Evolutionary conservation across 1,140 invertebrate genomes (phyloP).

Genomic region (Andrena cerasifolii): DNA sequence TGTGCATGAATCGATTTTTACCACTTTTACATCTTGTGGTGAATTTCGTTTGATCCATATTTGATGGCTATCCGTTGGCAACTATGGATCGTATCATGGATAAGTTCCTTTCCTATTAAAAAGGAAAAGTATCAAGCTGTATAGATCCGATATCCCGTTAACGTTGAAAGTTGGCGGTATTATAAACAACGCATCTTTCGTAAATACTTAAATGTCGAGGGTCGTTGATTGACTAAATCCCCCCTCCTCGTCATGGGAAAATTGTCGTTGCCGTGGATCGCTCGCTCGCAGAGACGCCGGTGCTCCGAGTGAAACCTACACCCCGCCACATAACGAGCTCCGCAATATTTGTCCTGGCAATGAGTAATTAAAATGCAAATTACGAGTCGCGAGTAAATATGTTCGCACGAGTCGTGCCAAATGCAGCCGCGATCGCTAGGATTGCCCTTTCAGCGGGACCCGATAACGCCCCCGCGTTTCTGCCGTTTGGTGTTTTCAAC

Average conservation of each 20-base stretch:
- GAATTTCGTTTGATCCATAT: no score
- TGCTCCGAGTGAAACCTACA: conserved; percentile 36
- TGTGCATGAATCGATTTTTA: no score
- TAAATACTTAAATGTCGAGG: not conserved
- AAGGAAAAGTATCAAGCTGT: no score
- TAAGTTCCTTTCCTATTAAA: no score
- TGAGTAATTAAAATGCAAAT: conserved; percentile 76
- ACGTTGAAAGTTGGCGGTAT: no score
- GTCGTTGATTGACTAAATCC: not conserved
- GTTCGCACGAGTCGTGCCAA: conserved; percentile 67
- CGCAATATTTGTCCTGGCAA: conserved; percentile 69
- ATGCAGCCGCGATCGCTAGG: conserved; percentile 54
- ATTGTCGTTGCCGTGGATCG: conserved; percentile 27
- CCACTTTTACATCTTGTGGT: no score
- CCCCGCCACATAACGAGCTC: conserved; percentile 59
- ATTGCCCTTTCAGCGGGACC: conserved; percentile 57
- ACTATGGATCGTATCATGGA: no score
- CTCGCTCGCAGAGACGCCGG: conserved; percentile 28
- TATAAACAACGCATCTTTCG: no score
- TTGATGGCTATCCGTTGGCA: no score
- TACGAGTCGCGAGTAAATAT: conserved; percentile 66
- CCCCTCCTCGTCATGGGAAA: conserved; percentile 3
- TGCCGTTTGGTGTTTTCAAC: conserved; percentile 16
- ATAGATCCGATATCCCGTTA: no score
- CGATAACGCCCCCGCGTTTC: conserved; percentile 39